phyloP scores from a whole-genome alignment of 2,888 invertebrate species.

The Catonia carolina region DNA sequence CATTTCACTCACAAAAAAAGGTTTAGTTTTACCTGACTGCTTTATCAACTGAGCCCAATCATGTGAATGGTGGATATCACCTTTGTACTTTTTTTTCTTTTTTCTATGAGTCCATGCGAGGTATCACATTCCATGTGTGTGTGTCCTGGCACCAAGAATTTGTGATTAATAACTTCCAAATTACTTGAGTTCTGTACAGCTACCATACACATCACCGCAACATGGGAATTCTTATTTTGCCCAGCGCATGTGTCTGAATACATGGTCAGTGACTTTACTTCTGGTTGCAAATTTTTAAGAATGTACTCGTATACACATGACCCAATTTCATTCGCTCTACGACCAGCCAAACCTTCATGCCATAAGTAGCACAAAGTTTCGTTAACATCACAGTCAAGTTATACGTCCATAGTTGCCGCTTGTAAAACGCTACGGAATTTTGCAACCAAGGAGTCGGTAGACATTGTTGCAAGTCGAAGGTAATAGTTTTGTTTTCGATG shows the following conservation, averaged over 20 bases:
- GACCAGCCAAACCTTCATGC: constrained; percentile 22
- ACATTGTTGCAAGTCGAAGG: constrained; percentile 26
- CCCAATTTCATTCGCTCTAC: constrained; percentile 33
- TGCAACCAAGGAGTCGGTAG: constrained; percentile 21
- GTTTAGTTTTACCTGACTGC: neutral
- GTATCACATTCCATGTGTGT: constrained; percentile 33
- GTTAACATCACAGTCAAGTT: constrained; percentile 9
- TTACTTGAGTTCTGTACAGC: constrained; percentile 19
- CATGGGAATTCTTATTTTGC: constrained; percentile 34
- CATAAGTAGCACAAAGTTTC: constrained; percentile 28
- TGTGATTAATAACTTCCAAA: constrained; percentile 32
- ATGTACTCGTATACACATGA: too few relatives aligned
- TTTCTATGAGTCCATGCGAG: constrained; percentile 30
- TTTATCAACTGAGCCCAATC: constrained; percentile 1
- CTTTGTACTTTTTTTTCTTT: constrained; percentile 23
- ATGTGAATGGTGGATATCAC: neutral
- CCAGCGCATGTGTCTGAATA: constrained; percentile 33
- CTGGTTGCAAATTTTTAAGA: neutral
- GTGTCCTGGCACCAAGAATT: constrained; percentile 32
- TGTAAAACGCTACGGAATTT: constrained; percentile 15
- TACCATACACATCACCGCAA: constrained; percentile 31
- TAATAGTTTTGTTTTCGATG: constrained; percentile 11
- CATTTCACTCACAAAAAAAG: too few relatives aligned
- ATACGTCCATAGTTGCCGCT: constrained; percentile 14
- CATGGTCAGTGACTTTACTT: constrained; percentile 25